These are phyloP conservation scores for Hemistola chrysoprasaria DNA, from an alignment of 2,888 invertebrate genomes.

Conservation along the genomic window DNA sequence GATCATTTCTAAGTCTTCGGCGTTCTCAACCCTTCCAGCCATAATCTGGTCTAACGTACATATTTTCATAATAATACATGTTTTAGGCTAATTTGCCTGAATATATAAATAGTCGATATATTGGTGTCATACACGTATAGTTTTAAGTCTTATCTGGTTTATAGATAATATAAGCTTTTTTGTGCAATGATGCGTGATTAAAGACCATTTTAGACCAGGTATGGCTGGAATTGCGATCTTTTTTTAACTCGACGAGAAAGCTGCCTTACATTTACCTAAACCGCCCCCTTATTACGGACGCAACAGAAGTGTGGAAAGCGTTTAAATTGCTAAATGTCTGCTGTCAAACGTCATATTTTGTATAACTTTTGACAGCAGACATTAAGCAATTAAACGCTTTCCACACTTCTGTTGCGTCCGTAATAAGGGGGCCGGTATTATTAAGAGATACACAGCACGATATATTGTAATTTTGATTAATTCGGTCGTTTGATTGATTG, in stretches of 20 bases:
- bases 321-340: no score
- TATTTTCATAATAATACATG: constrained; percentile 21
- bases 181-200: constrained; percentile 1
- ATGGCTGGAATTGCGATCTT: constrained; percentile 16
- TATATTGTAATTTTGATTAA: no score
- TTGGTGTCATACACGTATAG: constrained; percentile 8
- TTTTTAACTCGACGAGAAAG: constrained; percentile 1
- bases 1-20: constrained; percentile 20
- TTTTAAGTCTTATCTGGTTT: constrained; percentile 12
- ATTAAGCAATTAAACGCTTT: no score
- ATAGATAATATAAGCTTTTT: constrained; percentile 17
- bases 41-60: constrained; percentile 12
- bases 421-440: no score
- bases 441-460: no score
- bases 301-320: no score
- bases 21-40: constrained; percentile 17
- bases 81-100: constrained; percentile 18
- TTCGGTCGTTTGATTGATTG: no score
- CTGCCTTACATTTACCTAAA: no score
- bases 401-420: no score
- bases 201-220: constrained; percentile 9
- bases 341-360: no score
- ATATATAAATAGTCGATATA: constrained; percentile 3
- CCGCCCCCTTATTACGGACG: no score
- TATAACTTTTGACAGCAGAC: no score